Conservation (phyloP, 2,797 vertebrate species). For the Notamacropus eugenii region DNA sequence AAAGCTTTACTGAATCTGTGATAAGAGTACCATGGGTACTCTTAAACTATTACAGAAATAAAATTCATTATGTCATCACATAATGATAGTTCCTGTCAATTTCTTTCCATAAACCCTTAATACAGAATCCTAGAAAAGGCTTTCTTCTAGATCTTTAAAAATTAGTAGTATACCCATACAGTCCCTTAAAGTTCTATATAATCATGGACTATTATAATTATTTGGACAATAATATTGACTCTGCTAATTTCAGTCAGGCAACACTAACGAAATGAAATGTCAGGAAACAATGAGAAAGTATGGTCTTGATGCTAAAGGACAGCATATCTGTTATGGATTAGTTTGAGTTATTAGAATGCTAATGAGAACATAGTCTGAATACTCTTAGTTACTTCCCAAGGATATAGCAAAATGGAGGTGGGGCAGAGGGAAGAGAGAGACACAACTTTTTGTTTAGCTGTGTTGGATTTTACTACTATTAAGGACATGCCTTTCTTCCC, state of each 20-base stretch:
- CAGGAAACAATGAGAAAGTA: not conserved
- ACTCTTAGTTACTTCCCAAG: not conserved
- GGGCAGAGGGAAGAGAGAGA: accelerated
- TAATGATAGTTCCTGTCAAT: not conserved
- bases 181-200: not conserved
- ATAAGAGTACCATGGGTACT: not conserved
- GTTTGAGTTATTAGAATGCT: not conserved
- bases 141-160: not conserved
- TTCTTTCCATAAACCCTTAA: not conserved
- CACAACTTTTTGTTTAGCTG: not conserved
- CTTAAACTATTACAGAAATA: not conserved
- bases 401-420: not conserved
- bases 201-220: not conserved
- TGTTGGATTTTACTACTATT: not conserved
- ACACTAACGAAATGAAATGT: not conserved
- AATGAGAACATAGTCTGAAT: not conserved
- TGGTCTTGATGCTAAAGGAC: not conserved
- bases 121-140: not conserved
- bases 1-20: not conserved
- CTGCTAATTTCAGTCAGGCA: not conserved
- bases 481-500: not conserved
- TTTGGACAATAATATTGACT: not conserved
- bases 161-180: not conserved
- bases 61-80: not conserved
- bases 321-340: not conserved